Evolutionary conservation across 2,797 vertebrate species (phyloP), one percentile per base, ranked within the genome.

Genomic region (Galago senegalensis): DNA sequence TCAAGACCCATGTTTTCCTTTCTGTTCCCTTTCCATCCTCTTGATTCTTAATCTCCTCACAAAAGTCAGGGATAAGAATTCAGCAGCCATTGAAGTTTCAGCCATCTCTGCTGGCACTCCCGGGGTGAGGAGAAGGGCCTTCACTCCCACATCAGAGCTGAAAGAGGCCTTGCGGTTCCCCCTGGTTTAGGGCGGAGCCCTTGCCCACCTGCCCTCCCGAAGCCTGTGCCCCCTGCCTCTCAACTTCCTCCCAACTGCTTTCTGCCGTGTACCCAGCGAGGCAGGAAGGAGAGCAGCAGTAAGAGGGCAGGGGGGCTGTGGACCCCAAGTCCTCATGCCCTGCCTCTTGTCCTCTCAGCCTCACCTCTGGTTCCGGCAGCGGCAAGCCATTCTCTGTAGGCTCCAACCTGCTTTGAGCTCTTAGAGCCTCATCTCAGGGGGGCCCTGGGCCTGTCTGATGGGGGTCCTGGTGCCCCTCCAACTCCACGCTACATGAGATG

Each of bases 261-360:
- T n/a, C 29, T 25, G 29, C 21, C 3, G 0, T 6, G 56, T 82
- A 29, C 14, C 20, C n/a, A 0, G 4, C 53, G 46, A 11, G 56
- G 27, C n/a, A 11, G 29, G 37, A 11, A 82, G 16, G 65, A 88
- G 37, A 37, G 46, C 7, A 58, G 13, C 5, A 13, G 6, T 20
- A 5, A 63, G 37, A 56, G 9, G 34, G 37, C 0, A 1, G 20
- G 3, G 13, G 13, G 18, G 7, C 23, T 18, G 2, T 4, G 5
- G 10, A 46, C n/a, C 13, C 20, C 7, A 40, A 61, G 37, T 31
- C 75, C 60, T 69, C 46, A 11, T 2, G 9, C 10, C 0, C 43
- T 27, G 13, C 5, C 53, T 81, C 14, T 3, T 10, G 2, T 46
- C 16, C 7, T 40, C 58, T 67, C 75, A 18, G 58, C 14, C 13